Percentiles rank a stretch among this genome's conserved stretches.
phyloP scores from a whole-genome alignment of 2,113 vertebrate species.

The Diadophis punctatus region DNA sequence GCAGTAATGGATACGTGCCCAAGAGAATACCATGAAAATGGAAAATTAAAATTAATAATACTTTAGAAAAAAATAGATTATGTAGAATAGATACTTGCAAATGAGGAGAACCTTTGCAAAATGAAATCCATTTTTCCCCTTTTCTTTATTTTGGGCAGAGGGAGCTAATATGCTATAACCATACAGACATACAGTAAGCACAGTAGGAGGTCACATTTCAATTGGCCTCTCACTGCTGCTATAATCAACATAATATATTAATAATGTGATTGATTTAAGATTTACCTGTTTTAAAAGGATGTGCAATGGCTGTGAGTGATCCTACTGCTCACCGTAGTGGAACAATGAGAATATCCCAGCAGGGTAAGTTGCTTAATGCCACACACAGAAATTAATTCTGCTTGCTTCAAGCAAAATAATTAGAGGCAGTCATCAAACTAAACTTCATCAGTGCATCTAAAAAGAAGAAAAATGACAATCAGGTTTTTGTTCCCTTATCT shows the following conservation, averaged over 20 bases:
- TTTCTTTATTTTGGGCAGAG: conserved; percentile 6
- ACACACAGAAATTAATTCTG: background rate
- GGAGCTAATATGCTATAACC: background rate
- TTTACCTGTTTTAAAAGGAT: conserved; percentile 11
- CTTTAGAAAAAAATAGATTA: conserved; percentile 13
- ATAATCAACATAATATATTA: conserved; percentile 25
- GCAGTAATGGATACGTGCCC: background rate
- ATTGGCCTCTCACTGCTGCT: conserved; percentile 20
- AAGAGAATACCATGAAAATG: background rate
- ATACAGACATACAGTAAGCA: background rate
- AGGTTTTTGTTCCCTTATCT: background rate
- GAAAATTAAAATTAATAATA: background rate
- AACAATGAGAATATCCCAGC: conserved; percentile 18
- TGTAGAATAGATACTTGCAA: conserved; percentile 25
- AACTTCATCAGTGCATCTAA: background rate
- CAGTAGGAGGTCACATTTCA: conserved; percentile 10
- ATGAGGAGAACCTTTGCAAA: conserved; percentile 27
- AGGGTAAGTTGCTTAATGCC: conserved; percentile 9
- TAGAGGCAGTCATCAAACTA: background rate
- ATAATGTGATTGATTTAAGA: conserved; percentile 12
- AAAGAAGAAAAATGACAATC: background rate
- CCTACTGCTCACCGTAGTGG: background rate
- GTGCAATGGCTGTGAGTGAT: background rate
- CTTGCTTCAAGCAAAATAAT: background rate
- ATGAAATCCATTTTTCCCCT: conserved; percentile 5